phyloP scores from a whole-genome alignment of 2,113 vertebrate species.

The Chaetops frenatus region DNA sequence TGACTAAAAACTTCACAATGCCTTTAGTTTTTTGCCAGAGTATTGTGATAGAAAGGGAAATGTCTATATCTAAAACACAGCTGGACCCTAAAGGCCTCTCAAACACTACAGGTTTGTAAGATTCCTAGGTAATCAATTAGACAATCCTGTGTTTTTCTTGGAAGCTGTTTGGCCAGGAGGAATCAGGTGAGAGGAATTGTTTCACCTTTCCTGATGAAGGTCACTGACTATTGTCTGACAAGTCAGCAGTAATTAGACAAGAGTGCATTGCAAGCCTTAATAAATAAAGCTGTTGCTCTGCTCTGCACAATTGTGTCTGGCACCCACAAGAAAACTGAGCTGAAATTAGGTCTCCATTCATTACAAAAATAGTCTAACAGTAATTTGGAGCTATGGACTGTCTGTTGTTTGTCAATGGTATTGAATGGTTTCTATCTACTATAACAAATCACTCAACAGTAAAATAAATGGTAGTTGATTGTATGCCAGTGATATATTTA shows the following conservation, averaged over 20 bases:
- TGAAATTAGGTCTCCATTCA: conserved; percentile 72
- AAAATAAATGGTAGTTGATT: conserved; percentile 70
- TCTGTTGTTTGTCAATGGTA: conserved; percentile 68
- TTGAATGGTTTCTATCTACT: conserved; percentile 69
- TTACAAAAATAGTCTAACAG: conserved; percentile 68
- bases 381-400: conserved; percentile 61
- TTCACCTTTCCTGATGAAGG: conserved; percentile 39
- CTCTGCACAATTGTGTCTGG: conserved; percentile 66
- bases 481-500: conserved; percentile 69
- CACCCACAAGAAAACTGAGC: conserved; percentile 60
- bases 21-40: background rate
- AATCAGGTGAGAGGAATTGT: conserved; percentile 44
- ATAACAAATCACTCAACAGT: conserved; percentile 64
- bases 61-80: background rate
- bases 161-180: background rate
- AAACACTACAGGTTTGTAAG: background rate
- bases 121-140: background rate
- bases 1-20: background rate
- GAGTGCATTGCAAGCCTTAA: conserved; percentile 56
- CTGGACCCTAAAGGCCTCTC: background rate
- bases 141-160: background rate
- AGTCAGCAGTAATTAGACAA: conserved; percentile 67
- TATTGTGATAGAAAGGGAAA: background rate
- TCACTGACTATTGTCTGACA: conserved; percentile 56
- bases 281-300: conserved; percentile 60